Conservation (phyloP, 2,797 vertebrate species). For the Acipenser ruthenus region DNA sequence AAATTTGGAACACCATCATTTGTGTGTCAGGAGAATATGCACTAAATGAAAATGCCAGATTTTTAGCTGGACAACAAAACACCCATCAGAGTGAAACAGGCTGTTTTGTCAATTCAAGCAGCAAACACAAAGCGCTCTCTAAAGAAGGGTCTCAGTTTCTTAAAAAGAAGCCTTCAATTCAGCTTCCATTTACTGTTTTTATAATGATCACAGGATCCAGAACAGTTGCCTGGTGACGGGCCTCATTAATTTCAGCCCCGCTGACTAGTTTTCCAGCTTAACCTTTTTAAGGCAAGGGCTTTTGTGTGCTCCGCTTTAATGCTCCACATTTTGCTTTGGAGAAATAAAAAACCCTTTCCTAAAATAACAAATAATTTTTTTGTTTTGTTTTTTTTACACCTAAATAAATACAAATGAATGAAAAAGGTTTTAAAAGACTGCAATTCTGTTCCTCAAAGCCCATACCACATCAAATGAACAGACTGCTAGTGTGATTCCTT, state of each 20-base stretch:
- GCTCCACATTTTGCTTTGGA: constrained; percentile 1
- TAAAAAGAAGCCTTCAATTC: not conserved
- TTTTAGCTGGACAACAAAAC: too few relatives aligned
- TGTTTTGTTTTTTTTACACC: not conserved
- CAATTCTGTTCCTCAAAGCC: too few relatives aligned
- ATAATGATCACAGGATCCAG: not conserved
- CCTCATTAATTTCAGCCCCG: not conserved
- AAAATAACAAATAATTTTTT: not conserved
- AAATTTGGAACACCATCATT: too few relatives aligned
- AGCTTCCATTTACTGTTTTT: not conserved
- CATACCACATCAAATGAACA: too few relatives aligned
- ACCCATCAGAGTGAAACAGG: not conserved
- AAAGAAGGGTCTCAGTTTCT: too few relatives aligned
- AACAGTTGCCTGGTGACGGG: constrained; percentile 11
- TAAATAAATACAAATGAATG: not conserved
- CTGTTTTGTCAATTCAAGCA: not conserved
- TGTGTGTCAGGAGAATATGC: too few relatives aligned
- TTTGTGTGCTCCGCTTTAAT: not conserved
- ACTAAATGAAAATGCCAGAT: too few relatives aligned
- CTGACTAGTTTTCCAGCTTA: not conserved
- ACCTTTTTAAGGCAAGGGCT: not conserved
- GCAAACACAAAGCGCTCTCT: not conserved
- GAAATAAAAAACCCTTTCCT: not conserved
- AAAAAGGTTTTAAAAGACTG: too few relatives aligned
- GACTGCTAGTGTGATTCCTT: too few relatives aligned